These are phyloP conservation scores for Chaitophorus viminalis DNA, from an alignment of 2,888 invertebrate genomes.

Conservation along the genomic window DNA sequence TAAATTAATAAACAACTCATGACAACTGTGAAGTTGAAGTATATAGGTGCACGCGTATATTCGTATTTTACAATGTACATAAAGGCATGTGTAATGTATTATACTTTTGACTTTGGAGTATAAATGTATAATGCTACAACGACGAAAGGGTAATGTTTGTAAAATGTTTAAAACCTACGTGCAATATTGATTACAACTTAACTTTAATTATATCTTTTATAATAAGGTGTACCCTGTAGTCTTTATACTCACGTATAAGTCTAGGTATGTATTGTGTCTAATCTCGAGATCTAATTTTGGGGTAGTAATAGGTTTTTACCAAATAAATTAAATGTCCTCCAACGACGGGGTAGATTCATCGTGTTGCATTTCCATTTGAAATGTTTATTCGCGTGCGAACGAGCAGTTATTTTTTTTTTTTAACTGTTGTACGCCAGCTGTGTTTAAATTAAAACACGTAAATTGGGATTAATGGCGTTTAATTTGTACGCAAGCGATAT, in stretches of 20 bases:
- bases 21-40: background rate
- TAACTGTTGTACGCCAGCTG: slow-evolving; percentile 31
- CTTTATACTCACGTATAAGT: background rate
- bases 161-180: background rate
- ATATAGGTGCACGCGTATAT: no score
- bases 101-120: no score
- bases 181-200: background rate
- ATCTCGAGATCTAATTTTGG: background rate
- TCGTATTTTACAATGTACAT: background rate
- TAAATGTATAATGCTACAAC: background rate
- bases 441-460: slow-evolving; percentile 42
- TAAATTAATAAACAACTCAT: background rate
- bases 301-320: background rate
- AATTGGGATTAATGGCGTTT: slow-evolving; percentile 45
- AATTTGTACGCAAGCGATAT: slow-evolving; percentile 31
- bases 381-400: slow-evolving; percentile 37
- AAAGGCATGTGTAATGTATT: background rate
- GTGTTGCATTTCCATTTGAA: background rate
- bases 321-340: background rate
- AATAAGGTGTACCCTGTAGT: background rate
- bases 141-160: background rate
- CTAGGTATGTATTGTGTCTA: background rate
- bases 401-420: slow-evolving; percentile 20
- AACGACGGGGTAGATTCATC: background rate
- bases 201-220: background rate